A percentile compares a stretch with the other conserved stretches of the same genome.
These are phyloP conservation scores for Monopis laevigella DNA, from an alignment of 2,888 invertebrate species.

Conservation along the genomic window DNA sequence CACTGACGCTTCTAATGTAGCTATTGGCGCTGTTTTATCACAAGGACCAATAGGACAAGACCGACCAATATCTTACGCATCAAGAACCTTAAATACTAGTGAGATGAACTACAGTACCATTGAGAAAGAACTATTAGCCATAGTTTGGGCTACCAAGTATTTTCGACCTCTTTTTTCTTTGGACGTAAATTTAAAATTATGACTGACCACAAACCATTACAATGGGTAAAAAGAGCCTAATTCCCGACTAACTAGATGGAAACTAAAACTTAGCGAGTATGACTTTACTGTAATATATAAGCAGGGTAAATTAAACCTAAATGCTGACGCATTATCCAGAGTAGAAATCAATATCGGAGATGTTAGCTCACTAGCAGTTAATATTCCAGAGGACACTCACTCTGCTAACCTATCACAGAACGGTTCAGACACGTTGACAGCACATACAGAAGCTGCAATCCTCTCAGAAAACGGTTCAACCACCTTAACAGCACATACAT, in stretches of 20 bases:
- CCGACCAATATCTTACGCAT: conserved; percentile 24
- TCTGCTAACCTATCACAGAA: too few species aligned
- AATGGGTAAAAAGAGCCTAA: conserved; percentile 32
- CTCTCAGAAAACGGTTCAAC: too few species aligned
- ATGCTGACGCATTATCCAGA: conserved; percentile 26
- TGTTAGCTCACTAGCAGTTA: too few species aligned
- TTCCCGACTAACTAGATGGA: conserved; percentile 29
- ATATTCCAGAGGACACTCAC: conserved; percentile 14
- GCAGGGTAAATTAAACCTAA: conserved; percentile 23
- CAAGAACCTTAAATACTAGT: conserved; percentile 22
- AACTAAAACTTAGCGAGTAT: conserved; percentile 26
- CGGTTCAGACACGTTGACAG: too few species aligned
- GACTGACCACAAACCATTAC: conserved; percentile 35
- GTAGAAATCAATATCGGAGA: too few species aligned
- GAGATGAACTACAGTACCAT: conserved; percentile 24
- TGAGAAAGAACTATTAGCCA: conserved; percentile 33
- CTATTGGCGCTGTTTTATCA: conserved; percentile 24
- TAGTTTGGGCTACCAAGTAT: conserved; percentile 31
- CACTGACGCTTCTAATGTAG: conserved; percentile 25
- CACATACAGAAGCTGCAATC: too few species aligned
- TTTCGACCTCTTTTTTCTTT: conserved; percentile 33
- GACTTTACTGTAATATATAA: conserved; percentile 24
- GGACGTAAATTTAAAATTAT: conserved; percentile 31
- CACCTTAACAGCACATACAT: too few species aligned
- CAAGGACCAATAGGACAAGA: conserved; percentile 24